Percentiles rank a stretch among this genome's conserved stretches.
phyloP scores from a whole-genome alignment of 1,140 invertebrate genomes.

The Temnothorax curvispinosus region DNA sequence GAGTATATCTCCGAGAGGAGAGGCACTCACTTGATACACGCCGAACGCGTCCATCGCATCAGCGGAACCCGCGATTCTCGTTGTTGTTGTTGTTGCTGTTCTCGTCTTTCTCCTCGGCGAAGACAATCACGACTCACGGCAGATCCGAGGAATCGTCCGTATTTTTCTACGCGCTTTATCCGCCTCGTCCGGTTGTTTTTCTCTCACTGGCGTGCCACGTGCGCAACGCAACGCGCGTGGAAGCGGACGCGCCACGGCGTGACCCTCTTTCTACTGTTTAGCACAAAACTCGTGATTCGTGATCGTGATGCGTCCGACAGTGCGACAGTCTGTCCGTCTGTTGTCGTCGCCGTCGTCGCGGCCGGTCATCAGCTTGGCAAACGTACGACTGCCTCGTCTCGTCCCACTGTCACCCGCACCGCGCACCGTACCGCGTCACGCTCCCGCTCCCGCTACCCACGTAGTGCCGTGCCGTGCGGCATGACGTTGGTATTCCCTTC shows the following conservation, averaged over 20 bases:
- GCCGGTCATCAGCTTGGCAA: constrained; percentile 58
- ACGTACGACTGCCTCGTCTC: constrained; percentile 55
- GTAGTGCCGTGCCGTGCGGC: background rate
- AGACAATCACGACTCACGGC: constrained; percentile 11
- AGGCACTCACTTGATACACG: constrained; percentile 84
- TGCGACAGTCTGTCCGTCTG: background rate
- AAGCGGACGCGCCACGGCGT: constrained; percentile 36
- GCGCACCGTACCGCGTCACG: background rate
- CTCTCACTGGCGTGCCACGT: background rate
- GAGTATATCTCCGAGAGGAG: constrained; percentile 57
- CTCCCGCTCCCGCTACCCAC: background rate
- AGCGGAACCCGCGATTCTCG: background rate
- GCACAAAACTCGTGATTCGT: constrained; percentile 42
- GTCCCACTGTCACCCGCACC: background rate
- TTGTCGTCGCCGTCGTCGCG: constrained; percentile 12
- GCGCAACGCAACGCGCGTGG: background rate
- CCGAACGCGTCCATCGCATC: constrained; percentile 83
- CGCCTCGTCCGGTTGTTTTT: background rate
- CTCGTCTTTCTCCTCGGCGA: background rate
- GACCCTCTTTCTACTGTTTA: constrained; percentile 59
- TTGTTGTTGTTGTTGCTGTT: background rate
- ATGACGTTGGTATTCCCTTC: constrained; percentile 62
- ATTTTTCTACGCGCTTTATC: constrained; percentile 17
- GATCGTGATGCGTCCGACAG: constrained; percentile 26
- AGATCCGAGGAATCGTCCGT: background rate